Conservation (phyloP, 2,888 invertebrate species). For the Endotricha flammealis region DNA sequence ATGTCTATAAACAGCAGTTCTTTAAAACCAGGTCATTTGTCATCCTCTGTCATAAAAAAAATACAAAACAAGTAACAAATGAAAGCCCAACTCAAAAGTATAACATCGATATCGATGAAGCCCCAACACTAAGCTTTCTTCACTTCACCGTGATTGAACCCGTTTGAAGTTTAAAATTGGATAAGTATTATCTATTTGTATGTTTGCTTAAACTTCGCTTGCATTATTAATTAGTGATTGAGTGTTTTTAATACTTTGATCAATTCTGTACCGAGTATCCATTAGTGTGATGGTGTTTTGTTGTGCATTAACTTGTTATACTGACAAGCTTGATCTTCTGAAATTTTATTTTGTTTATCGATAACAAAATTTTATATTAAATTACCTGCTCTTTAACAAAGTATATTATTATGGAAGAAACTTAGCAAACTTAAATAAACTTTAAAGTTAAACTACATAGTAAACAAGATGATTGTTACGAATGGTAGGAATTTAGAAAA, state of each 20-base stretch:
- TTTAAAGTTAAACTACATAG: too few species aligned
- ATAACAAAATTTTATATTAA: too few species aligned
- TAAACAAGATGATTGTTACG: too few species aligned
- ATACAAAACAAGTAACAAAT: too few species aligned
- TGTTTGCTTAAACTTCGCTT: constrained; percentile 2
- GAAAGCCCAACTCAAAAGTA: too few species aligned
- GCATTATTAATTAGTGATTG: constrained; percentile 9
- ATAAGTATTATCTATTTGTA: constrained; percentile 10
- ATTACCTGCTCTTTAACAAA: background rate
- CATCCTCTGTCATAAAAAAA: too few species aligned
- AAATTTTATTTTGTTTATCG: too few species aligned
- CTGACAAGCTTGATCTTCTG: background rate
- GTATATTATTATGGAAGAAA: too few species aligned
- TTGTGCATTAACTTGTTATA: constrained; percentile 3
- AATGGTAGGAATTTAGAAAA: too few species aligned
- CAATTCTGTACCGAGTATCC: constrained; percentile 2
- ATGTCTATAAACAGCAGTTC: too few species aligned
- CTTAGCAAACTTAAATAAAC: too few species aligned
- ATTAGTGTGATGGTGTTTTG: constrained; percentile 1
- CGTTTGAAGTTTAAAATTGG: constrained; percentile 20
- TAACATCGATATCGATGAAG: background rate
- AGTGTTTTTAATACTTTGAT: constrained; percentile 9
- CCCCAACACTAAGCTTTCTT: background rate
- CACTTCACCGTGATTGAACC: constrained; percentile 5
- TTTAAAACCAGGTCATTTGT: too few species aligned